phyloP scores from a whole-genome alignment of 2,888 invertebrate genomes.

The Catocala sponsa region DNA sequence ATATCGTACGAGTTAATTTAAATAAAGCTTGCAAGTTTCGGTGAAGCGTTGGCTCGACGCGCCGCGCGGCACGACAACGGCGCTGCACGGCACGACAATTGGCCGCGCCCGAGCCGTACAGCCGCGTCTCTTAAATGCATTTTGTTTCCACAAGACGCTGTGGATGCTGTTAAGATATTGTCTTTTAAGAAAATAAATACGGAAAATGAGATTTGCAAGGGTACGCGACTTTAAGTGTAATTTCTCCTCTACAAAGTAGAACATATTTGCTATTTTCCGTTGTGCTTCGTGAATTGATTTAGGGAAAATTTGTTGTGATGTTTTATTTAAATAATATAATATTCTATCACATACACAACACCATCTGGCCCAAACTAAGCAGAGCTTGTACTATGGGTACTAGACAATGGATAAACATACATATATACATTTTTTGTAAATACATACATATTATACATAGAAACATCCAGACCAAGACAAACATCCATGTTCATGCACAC shows the following conservation, averaged over 20 bases:
- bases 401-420: no score
- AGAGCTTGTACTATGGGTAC: no score
- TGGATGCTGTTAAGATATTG: constrained; percentile 25
- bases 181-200: constrained; percentile 25
- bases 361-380: no score
- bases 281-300: not conserved
- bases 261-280: not conserved
- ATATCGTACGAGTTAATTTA: constrained; percentile 17
- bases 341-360: no score
- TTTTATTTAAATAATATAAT: not conserved
- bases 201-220: constrained; percentile 6
- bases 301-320: not conserved
- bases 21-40: constrained; percentile 26
- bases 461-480: no score
- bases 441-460: no score
- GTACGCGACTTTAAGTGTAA: not conserved
- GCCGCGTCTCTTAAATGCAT: constrained; percentile 25
- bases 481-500: no score
- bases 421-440: no score
- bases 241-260: not conserved
- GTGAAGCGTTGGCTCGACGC: not conserved
- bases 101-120: not conserved
- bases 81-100: not conserved
- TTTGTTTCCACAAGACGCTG: constrained; percentile 20
- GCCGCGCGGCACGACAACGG: not conserved